A percentile compares a stretch with the other conserved stretches of the same genome.
phyloP scores from a whole-genome alignment of 2,113 vertebrate genomes.

The Gymnogyps californianus region DNA sequence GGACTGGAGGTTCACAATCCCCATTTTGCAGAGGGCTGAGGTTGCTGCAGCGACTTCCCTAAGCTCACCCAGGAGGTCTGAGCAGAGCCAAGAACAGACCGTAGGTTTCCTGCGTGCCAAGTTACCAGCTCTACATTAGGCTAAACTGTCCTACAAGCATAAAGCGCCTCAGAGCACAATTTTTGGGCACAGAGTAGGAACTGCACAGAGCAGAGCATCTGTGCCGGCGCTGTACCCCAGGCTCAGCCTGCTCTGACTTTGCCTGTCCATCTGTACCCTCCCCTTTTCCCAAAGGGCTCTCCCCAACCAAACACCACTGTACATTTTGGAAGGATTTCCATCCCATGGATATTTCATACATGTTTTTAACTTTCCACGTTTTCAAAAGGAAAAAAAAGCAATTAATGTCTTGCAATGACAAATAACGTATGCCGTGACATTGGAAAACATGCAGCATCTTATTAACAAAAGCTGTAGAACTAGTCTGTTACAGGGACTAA shows the following conservation, averaged over 20 bases:
- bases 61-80: neutral
- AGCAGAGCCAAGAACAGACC: conserved; percentile 12
- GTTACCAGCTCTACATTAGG: conserved; percentile 9
- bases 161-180: conserved; percentile 36
- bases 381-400: neutral
- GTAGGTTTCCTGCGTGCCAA: neutral
- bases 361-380: neutral
- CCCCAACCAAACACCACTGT: neutral
- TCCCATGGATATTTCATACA: neutral
- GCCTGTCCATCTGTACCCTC: neutral
- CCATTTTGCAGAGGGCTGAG: neutral
- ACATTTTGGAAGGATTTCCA: neutral
- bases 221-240: neutral
- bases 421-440: neutral
- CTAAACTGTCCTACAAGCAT: conserved; percentile 56
- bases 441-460: conserved; percentile 1
- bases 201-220: conserved; percentile 50
- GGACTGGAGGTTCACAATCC: neutral
- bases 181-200: conserved; percentile 12
- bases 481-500: neutral
- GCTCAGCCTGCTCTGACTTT: conserved; percentile 5
- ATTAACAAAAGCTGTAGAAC: conserved; percentile 22
- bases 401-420: neutral
- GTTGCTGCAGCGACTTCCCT: neutral
- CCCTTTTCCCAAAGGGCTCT: neutral